Evolutionary conservation across 2,797 vertebrate genomes (phyloP).

Genomic region (Ceyx erithaca): DNA sequence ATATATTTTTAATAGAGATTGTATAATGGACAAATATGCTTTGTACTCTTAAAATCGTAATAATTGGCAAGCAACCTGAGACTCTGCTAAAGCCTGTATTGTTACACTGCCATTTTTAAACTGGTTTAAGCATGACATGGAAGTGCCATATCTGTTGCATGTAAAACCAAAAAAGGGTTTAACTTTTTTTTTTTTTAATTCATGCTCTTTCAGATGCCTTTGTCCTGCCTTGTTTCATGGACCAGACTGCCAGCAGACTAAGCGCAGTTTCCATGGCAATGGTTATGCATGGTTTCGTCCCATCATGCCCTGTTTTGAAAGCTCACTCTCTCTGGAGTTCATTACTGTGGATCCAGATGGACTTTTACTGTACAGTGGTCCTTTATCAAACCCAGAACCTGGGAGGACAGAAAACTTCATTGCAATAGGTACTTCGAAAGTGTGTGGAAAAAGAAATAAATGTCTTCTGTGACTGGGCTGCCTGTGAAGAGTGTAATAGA

Average conservation of each 20-base stretch:
- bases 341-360: conserved; percentile 85
- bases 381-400: conserved; percentile 81
- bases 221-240: conserved; percentile 86
- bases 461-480: neutral
- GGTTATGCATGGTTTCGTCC: conserved; percentile 89
- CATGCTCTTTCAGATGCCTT: conserved; percentile 80
- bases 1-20: neutral
- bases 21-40: neutral
- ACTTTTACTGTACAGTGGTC: conserved; percentile 86
- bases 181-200: neutral
- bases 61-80: neutral
- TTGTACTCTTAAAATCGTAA: neutral
- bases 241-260: conserved; percentile 88
- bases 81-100: neutral
- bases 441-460: neutral
- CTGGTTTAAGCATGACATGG: neutral
- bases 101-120: neutral
- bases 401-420: conserved; percentile 85
- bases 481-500: neutral
- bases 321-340: conserved; percentile 86
- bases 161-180: neutral
- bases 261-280: conserved; percentile 87
- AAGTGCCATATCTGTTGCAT: neutral
- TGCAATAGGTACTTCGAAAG: conserved; percentile 82
- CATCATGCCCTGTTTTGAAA: conserved; percentile 86